These are phyloP conservation scores for Drosophila sucinea DNA, from an alignment of 1,140 invertebrate genomes.

Conservation along the genomic window DNA sequence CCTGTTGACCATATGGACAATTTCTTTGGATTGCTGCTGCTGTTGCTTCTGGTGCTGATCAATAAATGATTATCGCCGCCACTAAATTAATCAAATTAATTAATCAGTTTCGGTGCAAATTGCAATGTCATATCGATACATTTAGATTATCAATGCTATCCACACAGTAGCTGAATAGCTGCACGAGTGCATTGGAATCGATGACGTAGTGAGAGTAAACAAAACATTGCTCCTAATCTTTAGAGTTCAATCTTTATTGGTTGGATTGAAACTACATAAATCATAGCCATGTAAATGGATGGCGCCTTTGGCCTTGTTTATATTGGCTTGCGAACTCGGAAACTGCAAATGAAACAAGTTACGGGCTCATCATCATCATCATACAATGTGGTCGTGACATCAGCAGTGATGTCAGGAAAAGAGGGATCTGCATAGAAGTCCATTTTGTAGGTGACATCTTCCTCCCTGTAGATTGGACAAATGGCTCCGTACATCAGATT, in stretches of 20 bases:
- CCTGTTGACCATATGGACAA: slow-evolving; percentile 70
- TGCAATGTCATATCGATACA: slow-evolving; percentile 52
- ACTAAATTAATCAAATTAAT: slow-evolving; percentile 51
- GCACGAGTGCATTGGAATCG: slow-evolving; percentile 49
- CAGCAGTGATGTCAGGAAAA: slow-evolving; percentile 69
- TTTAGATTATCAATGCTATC: not conserved
- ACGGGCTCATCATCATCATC: slow-evolving; percentile 45
- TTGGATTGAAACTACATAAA: too few relatives aligned
- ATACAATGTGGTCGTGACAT: slow-evolving; percentile 63
- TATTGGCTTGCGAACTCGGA: slow-evolving; percentile 46
- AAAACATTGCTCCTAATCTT: not conserved
- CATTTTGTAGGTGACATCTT: slow-evolving; percentile 73
- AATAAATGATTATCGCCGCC: slow-evolving; percentile 64
- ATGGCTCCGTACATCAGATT: slow-evolving; percentile 68
- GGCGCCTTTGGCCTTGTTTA: too few relatives aligned
- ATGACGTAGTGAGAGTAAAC: slow-evolving; percentile 56
- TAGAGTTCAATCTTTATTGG: too few relatives aligned
- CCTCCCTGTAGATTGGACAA: slow-evolving; percentile 71
- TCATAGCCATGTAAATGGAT: too few relatives aligned
- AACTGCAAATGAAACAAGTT: slow-evolving; percentile 60
- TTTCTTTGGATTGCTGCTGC: slow-evolving; percentile 25
- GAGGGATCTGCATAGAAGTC: slow-evolving; percentile 63
- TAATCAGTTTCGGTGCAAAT: slow-evolving; percentile 55
- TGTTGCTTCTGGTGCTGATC: slow-evolving; percentile 34
- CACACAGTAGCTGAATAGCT: not conserved